Base-by-base conservation (phyloP, 2,888 invertebrate genomes). In the Octonoba sinensis region DNA sequence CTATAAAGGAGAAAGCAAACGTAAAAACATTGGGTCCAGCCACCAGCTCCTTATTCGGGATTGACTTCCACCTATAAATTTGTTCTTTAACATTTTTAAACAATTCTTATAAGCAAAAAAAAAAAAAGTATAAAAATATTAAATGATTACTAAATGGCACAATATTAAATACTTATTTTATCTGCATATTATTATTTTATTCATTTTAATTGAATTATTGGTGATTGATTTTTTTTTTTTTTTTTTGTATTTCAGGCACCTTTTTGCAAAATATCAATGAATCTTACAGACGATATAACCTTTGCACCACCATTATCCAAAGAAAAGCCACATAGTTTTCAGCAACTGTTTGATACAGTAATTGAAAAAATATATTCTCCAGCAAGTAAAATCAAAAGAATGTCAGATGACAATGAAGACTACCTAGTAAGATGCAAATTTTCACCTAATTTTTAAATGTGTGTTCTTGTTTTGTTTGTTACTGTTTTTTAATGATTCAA, bases 241-340 rank as follows among this genome's bases (percentile, higher is more conserved):
- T 54, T 22, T 15, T 18, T 46, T 27, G 51, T 18, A 6, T 66
- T 67, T 4, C 49, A 82, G 82, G 57, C 27, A 46, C 75, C 82
- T 12, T 82, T 82, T 59, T 71, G 46, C 54, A 70, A 75, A 71
- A 46, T 82, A 36, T 18, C 6, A 4, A 71, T 82, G 75, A n/a
- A 44, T 13, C 51, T 82, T 22, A 20, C 70, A 36, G 44, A 75
- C 16, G 71, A 66, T 59, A 64, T 82, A n/a, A n/a, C 13, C 13
- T 82, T 75, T 54, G 3, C 8, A 0, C 82, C 82, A 15, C 51
- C 70, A 46, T 46, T 82, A 46, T 47, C 51, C 36, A n/a, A 15
- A 13, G 47, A 59, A n/a, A 11, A 75, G 44, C 44, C 56, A 22
- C 36, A 54, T 59, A 82, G 54, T 51, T n/a, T 82, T 27, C 57